Evolutionary conservation across 2,797 vertebrate species (phyloP).

Genomic region (Oophaga sylvatica): DNA sequence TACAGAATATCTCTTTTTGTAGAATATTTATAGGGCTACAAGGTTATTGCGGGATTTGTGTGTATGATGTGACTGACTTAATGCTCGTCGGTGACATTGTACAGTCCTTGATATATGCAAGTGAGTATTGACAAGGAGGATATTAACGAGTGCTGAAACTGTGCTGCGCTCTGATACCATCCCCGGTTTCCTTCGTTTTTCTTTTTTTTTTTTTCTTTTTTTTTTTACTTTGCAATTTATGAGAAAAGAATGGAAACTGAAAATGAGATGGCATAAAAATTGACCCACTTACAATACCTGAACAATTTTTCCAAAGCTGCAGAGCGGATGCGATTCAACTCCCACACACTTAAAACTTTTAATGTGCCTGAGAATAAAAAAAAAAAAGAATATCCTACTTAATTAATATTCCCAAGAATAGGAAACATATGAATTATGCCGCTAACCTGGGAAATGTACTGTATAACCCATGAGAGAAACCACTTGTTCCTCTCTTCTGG

Average conservation of each 20-base stretch:
- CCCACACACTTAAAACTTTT: conserved; percentile 18
- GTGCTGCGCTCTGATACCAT: not conserved
- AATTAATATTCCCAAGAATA: conserved; percentile 18
- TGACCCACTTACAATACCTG: conserved; percentile 55
- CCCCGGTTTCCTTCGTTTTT: not conserved
- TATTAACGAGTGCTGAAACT: conserved; percentile 12
- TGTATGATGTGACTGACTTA: not conserved
- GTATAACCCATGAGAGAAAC: not conserved
- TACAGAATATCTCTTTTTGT: not conserved
- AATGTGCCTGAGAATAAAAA: not conserved
- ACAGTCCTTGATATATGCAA: conserved; percentile 31
- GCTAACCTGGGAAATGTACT: not conserved
- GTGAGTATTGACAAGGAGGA: conserved; percentile 15
- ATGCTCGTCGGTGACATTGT: conserved; percentile 12
- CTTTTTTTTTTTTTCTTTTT: too few species aligned
- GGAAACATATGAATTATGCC: not conserved
- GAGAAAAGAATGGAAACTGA: conserved; percentile 14
- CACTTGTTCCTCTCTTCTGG: not conserved
- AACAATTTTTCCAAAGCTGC: conserved; percentile 16
- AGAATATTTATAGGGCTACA: not conserved
- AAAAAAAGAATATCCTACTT: not conserved
- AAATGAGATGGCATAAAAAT: conserved; percentile 42
- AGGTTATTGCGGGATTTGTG: not conserved
- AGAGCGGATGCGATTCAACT: not conserved
- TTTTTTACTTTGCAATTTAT: not conserved